Base-by-base conservation (phyloP, 2,113 vertebrate species). In the Poicephalus gulielmi region DNA sequence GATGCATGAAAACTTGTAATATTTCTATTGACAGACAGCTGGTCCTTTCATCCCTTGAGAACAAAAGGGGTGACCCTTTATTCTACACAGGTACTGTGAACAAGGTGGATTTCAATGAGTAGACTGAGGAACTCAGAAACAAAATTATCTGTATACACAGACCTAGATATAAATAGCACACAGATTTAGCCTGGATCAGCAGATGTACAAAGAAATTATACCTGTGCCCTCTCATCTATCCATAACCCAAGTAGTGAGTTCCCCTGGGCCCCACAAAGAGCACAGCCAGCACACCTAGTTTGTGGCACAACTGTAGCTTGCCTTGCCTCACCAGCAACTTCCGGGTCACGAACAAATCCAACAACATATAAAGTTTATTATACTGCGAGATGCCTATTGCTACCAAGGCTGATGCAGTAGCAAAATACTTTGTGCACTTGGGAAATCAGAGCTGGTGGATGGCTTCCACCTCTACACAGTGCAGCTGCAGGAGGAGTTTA, bases 401-500 rank as follows among this genome's bases (percentile, higher is more conserved):
- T 76, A 47, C 13, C 31, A 62, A 33, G n/a, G 31, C 27, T 83
- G n/a, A 73, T 73, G 68, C 12, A 46, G 27, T 16, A 86, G 46
- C 1, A 1, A 53, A 77, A 47, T 3, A 5, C 13, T 33, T 24
- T 0, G 1, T 6, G 37, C 0, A 0, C 15, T 5, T 70, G 22
- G 19, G 28, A 70, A 49, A n/a, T 19, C 2, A 3, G 27, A 50
- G 39, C 19, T 39, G 35, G 41, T 13, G 31, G 31, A 81, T 11
- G 30, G 46, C 41, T 57, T 83, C 41, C 64, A 46, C 6, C 9
- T 67, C n/a, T 49, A 13, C 17, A 49, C 14, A 81, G 37, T 14
- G 10, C 69, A 49, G 73, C 13, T 59, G 23, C 41, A 74, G 37
- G 19, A 86, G 30, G 18, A 67, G 15, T 33, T 89, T 8, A 63